phyloP scores from a whole-genome alignment of 2,888 invertebrate species.

The Eilema caniola region DNA sequence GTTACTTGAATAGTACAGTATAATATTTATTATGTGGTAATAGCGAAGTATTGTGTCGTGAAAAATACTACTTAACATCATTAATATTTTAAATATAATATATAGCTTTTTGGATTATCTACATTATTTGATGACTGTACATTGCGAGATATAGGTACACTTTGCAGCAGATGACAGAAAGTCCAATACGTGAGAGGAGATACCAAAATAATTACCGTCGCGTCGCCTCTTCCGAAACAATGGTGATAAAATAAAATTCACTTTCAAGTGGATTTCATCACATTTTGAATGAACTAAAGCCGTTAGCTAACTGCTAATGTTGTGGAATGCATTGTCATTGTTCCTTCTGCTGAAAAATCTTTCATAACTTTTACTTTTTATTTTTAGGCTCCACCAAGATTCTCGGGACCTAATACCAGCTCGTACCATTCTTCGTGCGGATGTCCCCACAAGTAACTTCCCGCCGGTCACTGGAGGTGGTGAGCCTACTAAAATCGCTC shows the following conservation, averaged over 20 bases:
- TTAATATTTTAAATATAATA: no score
- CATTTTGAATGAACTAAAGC: neutral
- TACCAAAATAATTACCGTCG: conserved; percentile 24
- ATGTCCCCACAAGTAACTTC: no score
- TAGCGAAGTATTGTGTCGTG: no score
- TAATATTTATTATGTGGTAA: no score
- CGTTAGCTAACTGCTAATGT: neutral
- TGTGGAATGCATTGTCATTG: conserved; percentile 5
- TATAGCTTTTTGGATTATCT: no score
- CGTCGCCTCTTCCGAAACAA: conserved; percentile 14
- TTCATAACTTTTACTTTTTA: neutral
- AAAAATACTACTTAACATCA: no score
- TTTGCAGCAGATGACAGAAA: conserved; percentile 22
- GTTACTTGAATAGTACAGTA: no score
- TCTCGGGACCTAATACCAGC: no score
- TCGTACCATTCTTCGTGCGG: no score
- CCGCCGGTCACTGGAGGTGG: no score
- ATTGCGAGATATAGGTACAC: conserved; percentile 34
- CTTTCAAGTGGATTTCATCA: conserved; percentile 4
- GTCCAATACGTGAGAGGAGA: conserved; percentile 23
- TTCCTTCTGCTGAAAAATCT: neutral
- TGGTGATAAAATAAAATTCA: conserved; percentile 6
- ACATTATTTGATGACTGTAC: neutral
- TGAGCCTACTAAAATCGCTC: no score
- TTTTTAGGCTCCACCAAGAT: neutral